Conservation (phyloP, 2,797 vertebrate genomes). For the Enteromius unitaeniatus region DNA sequence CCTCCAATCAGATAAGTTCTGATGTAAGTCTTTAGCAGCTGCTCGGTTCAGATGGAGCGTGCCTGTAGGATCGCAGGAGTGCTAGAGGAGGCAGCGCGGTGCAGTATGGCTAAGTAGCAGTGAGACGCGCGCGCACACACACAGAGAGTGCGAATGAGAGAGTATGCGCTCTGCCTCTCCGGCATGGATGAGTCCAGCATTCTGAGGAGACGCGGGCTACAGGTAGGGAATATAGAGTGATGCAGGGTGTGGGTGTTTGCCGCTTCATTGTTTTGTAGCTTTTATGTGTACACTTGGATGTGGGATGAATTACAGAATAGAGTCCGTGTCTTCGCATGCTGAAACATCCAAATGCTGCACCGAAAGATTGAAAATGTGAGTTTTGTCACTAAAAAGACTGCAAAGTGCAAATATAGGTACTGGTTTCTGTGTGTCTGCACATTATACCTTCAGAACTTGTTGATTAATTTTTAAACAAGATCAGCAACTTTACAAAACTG, state of each 20-base stretch:
- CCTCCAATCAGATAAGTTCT: slow-evolving; percentile 92
- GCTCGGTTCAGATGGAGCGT: slow-evolving; percentile 87
- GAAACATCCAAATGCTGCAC: slow-evolving; percentile 6
- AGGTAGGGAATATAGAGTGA: slow-evolving; percentile 81
- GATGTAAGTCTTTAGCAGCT: slow-evolving; percentile 93
- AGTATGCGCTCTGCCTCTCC: slow-evolving; percentile 53
- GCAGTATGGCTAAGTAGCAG: slow-evolving; percentile 83
- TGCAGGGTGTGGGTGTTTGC: slow-evolving; percentile 44
- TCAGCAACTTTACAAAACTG: slow-evolving; percentile 28
- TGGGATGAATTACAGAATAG: slow-evolving; percentile 55
- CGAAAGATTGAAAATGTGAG: not conserved
- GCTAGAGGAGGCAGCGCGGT: slow-evolving; percentile 63
- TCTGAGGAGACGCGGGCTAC: slow-evolving; percentile 91
- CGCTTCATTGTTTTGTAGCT: slow-evolving; percentile 64
- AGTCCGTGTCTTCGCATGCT: slow-evolving; percentile 18
- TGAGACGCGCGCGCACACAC: slow-evolving; percentile 72
- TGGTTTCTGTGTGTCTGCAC: not conserved
- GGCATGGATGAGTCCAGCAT: slow-evolving; percentile 94
- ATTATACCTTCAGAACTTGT: slow-evolving; percentile 2
- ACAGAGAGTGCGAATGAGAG: slow-evolving; percentile 25
- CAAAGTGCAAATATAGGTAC: not conserved
- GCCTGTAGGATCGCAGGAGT: slow-evolving; percentile 63
- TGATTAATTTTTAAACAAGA: not conserved
- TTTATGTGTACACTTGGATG: slow-evolving; percentile 60
- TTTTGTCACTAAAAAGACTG: slow-evolving; percentile 16